A percentile compares a stretch with the other conserved stretches of the same genome.
phyloP scores from a whole-genome alignment of 2,888 invertebrate species.

The Muscina levida region DNA sequence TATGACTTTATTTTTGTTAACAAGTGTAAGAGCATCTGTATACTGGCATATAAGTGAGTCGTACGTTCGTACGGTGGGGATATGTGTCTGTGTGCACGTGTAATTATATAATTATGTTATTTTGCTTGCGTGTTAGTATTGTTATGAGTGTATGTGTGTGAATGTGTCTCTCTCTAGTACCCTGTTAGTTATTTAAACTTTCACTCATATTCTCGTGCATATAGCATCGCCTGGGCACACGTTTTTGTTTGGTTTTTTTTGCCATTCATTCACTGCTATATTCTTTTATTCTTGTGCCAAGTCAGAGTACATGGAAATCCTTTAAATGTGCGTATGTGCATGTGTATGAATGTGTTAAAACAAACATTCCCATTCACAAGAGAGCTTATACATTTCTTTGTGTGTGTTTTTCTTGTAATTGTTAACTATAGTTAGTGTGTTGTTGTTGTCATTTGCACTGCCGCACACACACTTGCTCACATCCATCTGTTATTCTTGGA shows the following conservation, averaged over 20 bases:
- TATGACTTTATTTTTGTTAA: slow-evolving; percentile 2
- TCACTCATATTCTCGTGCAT: slow-evolving; percentile 20
- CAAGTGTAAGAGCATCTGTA: background rate
- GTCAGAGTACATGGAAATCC: background rate
- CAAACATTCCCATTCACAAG: background rate
- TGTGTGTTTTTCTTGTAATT: background rate
- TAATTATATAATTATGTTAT: background rate
- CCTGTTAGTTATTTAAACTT: slow-evolving; percentile 54
- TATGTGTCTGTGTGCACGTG: background rate
- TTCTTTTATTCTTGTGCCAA: background rate
- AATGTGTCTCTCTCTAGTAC: slow-evolving; percentile 26
- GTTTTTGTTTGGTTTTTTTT: background rate
- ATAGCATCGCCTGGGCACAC: no score
- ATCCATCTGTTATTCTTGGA: background rate
- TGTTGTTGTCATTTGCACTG: no score
- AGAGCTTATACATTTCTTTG: background rate
- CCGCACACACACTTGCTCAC: no score
- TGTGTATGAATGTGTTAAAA: background rate
- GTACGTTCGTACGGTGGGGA: background rate
- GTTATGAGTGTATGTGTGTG: slow-evolving; percentile 1
- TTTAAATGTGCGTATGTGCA: background rate
- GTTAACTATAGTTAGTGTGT: no score
- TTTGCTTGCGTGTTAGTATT: background rate
- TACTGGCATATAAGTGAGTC: background rate
- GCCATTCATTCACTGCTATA: background rate